These are phyloP conservation scores for Muricea muricata DNA, from an alignment of 92 coral and sea anemone genomes.

Conservation along the genomic window DNA sequence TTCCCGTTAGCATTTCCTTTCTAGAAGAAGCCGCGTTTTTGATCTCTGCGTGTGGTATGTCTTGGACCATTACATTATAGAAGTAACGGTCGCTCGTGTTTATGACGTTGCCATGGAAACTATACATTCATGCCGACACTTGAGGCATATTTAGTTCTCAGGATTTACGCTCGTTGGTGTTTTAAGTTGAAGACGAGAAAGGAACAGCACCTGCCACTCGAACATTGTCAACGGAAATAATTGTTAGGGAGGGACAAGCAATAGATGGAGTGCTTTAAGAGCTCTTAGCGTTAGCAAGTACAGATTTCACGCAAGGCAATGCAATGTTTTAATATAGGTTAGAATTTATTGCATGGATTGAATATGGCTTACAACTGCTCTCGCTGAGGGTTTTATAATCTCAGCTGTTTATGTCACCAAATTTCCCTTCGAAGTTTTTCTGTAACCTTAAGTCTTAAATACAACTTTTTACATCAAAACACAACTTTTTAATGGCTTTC, in stretches of 20 bases:
- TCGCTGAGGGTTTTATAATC: too few relatives aligned
- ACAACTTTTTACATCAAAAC: too few relatives aligned
- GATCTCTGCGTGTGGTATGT: background rate
- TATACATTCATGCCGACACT: too few relatives aligned
- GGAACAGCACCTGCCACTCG: background rate
- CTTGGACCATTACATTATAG: background rate
- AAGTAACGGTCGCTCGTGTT: background rate
- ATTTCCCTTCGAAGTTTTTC: too few relatives aligned
- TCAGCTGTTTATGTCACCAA: too few relatives aligned
- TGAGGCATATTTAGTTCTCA: background rate
- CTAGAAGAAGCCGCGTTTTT: background rate
- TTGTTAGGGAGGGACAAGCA: background rate
- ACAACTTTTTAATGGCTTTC: too few relatives aligned
- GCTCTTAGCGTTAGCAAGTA: background rate
- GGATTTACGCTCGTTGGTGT: background rate
- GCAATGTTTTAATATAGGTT: too few relatives aligned
- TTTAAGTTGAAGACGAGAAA: background rate
- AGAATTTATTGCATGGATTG: too few relatives aligned
- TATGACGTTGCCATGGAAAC: background rate
- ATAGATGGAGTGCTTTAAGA: background rate
- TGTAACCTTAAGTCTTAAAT: too few relatives aligned
- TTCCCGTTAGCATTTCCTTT: conserved; percentile 4
- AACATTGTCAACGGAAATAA: background rate
- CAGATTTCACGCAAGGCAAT: background rate
- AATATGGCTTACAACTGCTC: too few relatives aligned